phyloP scores from a whole-genome alignment of 2,888 invertebrate species.

The Plutella xylostella region DNA sequence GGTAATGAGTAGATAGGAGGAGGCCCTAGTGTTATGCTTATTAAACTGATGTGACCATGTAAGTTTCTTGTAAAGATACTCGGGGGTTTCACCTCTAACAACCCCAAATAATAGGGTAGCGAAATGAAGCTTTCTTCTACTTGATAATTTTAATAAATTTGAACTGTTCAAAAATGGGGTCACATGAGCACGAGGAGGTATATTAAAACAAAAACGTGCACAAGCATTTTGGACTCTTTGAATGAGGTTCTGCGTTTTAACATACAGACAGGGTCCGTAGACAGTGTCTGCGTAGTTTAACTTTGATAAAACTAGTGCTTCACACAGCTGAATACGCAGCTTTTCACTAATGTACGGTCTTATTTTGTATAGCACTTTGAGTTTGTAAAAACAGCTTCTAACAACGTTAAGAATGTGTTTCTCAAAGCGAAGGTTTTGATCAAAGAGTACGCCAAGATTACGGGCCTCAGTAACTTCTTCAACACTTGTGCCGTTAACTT shows the following conservation, averaged over 20 bases:
- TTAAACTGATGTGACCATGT: no score
- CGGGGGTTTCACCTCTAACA: no score
- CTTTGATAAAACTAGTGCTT: slow-evolving; percentile 11
- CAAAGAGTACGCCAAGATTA: slow-evolving; percentile 12
- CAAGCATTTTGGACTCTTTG: slow-evolving; percentile 14
- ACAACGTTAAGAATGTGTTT: slow-evolving; percentile 5
- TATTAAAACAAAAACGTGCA: slow-evolving; percentile 13
- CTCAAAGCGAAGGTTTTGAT: slow-evolving; percentile 9
- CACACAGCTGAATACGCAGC: slow-evolving; percentile 8
- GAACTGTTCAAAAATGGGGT: slow-evolving; percentile 10
- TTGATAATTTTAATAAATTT: slow-evolving; percentile 11
- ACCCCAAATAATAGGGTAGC: neutral
- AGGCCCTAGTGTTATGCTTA: no score
- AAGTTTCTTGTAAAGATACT: no score
- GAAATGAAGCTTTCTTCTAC: neutral
- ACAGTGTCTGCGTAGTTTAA: slow-evolving; percentile 9
- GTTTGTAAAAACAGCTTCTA: slow-evolving; percentile 11
- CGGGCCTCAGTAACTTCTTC: slow-evolving; percentile 10
- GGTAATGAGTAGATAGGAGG: no score
- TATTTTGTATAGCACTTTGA: slow-evolving; percentile 11
- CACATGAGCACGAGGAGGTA: slow-evolving; percentile 11
- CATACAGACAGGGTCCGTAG: slow-evolving; percentile 7
- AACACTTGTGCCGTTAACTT: neutral
- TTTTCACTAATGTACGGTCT: slow-evolving; percentile 6
- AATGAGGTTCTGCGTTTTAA: neutral